Evolutionary conservation across 2,113 vertebrate species (phyloP).

Genomic region (Numida meleagris): DNA sequence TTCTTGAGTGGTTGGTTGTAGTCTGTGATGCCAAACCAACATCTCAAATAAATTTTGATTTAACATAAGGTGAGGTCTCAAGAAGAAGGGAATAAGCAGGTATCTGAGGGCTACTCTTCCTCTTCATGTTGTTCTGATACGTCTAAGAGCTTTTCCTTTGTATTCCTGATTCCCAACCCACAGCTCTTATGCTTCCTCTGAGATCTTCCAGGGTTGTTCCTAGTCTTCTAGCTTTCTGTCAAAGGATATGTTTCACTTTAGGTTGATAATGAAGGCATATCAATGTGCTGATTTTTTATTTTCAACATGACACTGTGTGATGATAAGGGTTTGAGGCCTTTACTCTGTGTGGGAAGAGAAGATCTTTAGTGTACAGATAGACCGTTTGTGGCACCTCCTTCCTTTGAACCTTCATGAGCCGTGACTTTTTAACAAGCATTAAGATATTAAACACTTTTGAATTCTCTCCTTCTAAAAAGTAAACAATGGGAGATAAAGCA

Average conservation of each 20-base stretch:
- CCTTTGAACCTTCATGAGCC: not conserved
- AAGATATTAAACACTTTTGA: constrained; percentile 4
- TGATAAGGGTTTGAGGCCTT: not conserved
- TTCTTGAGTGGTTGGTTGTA: not conserved
- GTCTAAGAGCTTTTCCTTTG: not conserved
- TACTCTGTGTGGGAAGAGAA: not conserved
- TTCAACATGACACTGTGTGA: not conserved
- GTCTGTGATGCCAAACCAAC: constrained; percentile 9
- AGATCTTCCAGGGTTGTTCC: not conserved
- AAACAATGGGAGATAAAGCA: constrained; percentile 47
- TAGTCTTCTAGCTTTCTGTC: not conserved
- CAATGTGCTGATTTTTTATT: not conserved
- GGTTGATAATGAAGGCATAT: not conserved
- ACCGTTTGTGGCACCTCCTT: not conserved
- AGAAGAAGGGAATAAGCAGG: constrained; percentile 15
- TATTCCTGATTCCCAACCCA: not conserved
- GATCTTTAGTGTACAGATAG: not conserved
- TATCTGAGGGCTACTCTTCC: not conserved
- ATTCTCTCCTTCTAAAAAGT: constrained; percentile 1
- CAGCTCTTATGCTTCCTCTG: not conserved
- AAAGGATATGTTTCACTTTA: not conserved
- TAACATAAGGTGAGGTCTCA: not conserved
- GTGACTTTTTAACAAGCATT: not conserved
- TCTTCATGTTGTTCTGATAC: not conserved
- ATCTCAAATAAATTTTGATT: constrained; percentile 1